A percentile compares a stretch with the other conserved stretches of the same genome.
phyloP scores from a whole-genome alignment of 1,140 invertebrate genomes.

The Chelonus insularis region DNA sequence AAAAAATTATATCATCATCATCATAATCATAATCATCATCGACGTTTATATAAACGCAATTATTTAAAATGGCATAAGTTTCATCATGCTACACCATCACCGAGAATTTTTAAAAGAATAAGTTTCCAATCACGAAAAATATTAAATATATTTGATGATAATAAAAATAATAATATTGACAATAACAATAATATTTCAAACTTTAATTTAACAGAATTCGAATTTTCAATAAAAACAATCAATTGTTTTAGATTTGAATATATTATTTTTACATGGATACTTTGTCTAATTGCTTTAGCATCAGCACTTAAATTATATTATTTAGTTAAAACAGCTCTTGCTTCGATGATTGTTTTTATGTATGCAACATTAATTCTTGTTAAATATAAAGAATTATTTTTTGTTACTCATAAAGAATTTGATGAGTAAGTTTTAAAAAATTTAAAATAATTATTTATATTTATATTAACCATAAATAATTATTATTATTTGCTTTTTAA shows the following conservation, averaged over 20 bases:
- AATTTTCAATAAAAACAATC: constrained; percentile 1
- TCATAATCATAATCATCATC: too few species aligned
- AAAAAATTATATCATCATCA: too few species aligned
- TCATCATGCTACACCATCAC: too few species aligned
- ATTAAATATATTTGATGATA: constrained; percentile 28
- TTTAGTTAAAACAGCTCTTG: constrained; percentile 82
- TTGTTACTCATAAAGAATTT: constrained; percentile 23
- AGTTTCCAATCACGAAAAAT: constrained; percentile 35
- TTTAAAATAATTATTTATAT: too few species aligned
- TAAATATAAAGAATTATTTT: constrained; percentile 56
- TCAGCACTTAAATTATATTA: constrained; percentile 93
- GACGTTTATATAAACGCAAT: too few species aligned
- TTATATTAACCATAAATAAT: constrained; percentile 21
- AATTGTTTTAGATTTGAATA: constrained; percentile 78
- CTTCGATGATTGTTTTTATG: constrained; percentile 72
- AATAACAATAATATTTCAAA: too few species aligned
- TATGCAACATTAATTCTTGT: constrained; percentile 73
- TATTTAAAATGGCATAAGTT: too few species aligned
- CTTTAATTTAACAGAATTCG: background rate
- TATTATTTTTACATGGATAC: constrained; percentile 89
- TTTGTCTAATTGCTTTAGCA: constrained; percentile 87
- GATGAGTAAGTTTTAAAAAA: constrained; percentile 39
- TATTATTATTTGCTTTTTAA: constrained; percentile 23
- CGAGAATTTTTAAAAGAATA: too few species aligned
- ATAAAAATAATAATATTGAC: too few species aligned